Base-by-base conservation (phyloP, 1,140 invertebrate genomes). In the Panulirus ornatus region DNA sequence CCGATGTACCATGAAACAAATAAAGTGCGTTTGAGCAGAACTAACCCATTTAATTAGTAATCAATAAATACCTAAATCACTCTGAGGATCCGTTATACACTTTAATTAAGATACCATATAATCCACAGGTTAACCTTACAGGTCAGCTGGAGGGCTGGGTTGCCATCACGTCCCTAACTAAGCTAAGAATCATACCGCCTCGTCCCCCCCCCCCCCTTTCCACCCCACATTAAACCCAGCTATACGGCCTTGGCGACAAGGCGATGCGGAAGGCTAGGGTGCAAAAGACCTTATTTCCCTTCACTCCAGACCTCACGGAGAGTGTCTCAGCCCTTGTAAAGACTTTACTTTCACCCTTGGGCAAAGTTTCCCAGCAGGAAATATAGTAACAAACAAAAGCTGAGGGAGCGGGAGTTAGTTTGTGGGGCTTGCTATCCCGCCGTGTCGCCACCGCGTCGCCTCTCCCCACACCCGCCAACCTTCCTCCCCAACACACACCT, bases 361-460 rank as follows among this genome's bases (percentile, higher is more conserved):
- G 47, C 22, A 11, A 71, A 71, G 40, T 54, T 75, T 27, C 44
- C 70, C 27, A 51, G 27, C 38, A 5, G 34, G 66, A 85, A 51
- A 85, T 88, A 40, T 79, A 81, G 54, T 63, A 88, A 88, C 75
- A 88, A 88, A 78, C 85, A 81, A 66, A n/a, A 79, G 75, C 40
- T 76, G 27, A 47, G 73, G 84, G 75, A 66, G 47, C n/a, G 58
- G 38, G 75, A 30, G 40, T 79, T 78, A 51, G 75, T 88, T 86
- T 58, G 75, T 88, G 76, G 76, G 85, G 85, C 85, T 36, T 34
- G 75, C 75, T 78, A 79, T 88, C 75, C 85, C 51, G 85, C 76
- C 73, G 27, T 79, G 85, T 88, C 85, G 85, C 85, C 85, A 88
- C 47, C 2, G n/a, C 40, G 85, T 88, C 85, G 85, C 75, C 75